Base-by-base conservation (phyloP, 2,113 vertebrate species). In the Puffinus mauretanicus region DNA sequence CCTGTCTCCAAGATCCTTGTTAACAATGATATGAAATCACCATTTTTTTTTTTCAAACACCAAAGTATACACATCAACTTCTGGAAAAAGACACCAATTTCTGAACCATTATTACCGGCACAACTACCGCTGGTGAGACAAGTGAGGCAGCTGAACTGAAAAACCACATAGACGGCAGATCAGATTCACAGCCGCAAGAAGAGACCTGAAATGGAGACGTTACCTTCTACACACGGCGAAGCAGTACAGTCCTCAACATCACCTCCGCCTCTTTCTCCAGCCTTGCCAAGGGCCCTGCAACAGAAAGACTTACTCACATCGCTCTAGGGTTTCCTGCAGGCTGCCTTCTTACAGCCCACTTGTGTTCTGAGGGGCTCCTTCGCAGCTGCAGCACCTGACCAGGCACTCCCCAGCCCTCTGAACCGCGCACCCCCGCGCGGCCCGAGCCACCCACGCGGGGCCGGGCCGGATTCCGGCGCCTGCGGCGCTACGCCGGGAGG, bases 161-260 rank as follows among this genome's bases (percentile, higher is more conserved):
- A 36, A 75, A 17, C 52, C 13, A 14, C 70, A 30, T n/a, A 42
- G 62, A 46, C 0, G 5, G n/a, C 2, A 12, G 9, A 29, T 24
- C 32, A 13, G 44, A 60, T 19, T 16, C 40, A 29, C 75, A 38
- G 42, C 27, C 49, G 15, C n/a, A 30, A 22, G 49, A 42, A 52
- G 21, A 81, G 30, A 54, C 61, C 26, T 25, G 61, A 42, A 57
- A 64, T 1, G 22, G 14, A 78, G 24, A n/a, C 29, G 21, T 82
- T 98, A 98, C 98, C 98, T 98, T 98, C 98, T 36, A 60, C 65
- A 18, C 46, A 58, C 1, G 76, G 65, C 2, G 79, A 92, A 24
- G 64, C 16, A 24, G 90, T 29, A 17, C 64, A 25, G 62, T 88
- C 82, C 25, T 90, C 96, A 25, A 8, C 60, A 86, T 69, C 82